Evolutionary conservation across 2,113 vertebrate species (phyloP).

Genomic region (Phrynosoma platyrhinos): DNA sequence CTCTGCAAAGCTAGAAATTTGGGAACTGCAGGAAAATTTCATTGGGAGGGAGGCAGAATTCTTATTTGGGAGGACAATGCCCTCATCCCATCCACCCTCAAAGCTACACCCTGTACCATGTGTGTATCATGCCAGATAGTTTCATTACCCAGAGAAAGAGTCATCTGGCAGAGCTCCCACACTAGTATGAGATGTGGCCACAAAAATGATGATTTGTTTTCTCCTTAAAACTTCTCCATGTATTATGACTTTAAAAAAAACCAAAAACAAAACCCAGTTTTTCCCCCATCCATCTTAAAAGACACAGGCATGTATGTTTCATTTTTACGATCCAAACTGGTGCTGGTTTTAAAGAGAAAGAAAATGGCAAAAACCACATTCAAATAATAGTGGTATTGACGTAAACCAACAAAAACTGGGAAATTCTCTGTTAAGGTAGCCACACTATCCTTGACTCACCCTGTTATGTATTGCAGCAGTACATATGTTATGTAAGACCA

Average conservation of each 20-base stretch:
- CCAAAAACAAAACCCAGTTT: not conserved
- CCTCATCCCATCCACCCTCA: no score
- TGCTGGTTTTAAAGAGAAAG: not conserved
- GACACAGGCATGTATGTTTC: not conserved
- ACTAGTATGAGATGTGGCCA: not conserved
- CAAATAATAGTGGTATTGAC: constrained; percentile 20
- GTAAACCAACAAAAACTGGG: constrained; percentile 26
- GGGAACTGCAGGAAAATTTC: no score
- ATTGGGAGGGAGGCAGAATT: no score
- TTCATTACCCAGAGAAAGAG: not conserved
- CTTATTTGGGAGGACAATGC: no score
- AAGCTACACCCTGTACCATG: not conserved
- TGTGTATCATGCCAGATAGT: not conserved
- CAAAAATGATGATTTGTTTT: not conserved
- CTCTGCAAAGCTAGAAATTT: no score
- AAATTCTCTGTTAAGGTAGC: constrained; percentile 27
- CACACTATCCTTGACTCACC: constrained; percentile 34
- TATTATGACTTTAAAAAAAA: not conserved
- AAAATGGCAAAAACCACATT: constrained; percentile 15
- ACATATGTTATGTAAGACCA: constrained; percentile 39
- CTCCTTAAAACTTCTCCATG: not conserved
- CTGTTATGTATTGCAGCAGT: constrained; percentile 8
- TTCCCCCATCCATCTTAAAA: not conserved
- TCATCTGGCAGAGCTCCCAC: not conserved
- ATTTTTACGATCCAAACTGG: constrained; percentile 8